These are phyloP conservation scores for Drosophila triauraria DNA, from an alignment of 1,140 invertebrate genomes.

Conservation along the genomic window DNA sequence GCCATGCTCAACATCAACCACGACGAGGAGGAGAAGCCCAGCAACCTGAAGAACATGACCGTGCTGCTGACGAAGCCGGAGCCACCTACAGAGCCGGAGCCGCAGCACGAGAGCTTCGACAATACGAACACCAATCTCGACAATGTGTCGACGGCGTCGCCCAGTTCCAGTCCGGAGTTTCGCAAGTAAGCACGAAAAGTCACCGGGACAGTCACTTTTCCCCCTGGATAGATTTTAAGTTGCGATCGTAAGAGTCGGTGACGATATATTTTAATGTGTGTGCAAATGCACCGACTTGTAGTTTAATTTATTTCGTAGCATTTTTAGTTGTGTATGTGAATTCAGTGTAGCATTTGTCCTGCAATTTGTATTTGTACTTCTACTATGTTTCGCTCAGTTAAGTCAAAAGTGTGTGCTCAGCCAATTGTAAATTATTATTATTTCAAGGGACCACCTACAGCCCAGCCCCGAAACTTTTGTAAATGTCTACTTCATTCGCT, in stretches of 20 bases:
- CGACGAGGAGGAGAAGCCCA: conserved; percentile 82
- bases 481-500: conserved; percentile 51
- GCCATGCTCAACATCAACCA: conserved; percentile 78
- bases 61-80: conserved; percentile 64
- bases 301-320: conserved; percentile 41
- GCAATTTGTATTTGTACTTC: conserved; percentile 20
- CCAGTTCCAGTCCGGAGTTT: conserved; percentile 77
- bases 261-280: conserved; percentile 34
- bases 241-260: background rate
- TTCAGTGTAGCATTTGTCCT: conserved; percentile 29
- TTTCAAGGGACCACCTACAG: conserved; percentile 28
- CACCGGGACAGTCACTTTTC: conserved; percentile 13
- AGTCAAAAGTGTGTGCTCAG: conserved; percentile 48
- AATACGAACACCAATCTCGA: conserved; percentile 76
- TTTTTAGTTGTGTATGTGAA: conserved; percentile 44
- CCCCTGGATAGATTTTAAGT: conserved; percentile 31
- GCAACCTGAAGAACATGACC: conserved; percentile 79
- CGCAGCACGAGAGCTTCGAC: conserved; percentile 75
- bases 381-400: conserved; percentile 34
- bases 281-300: conserved; percentile 17
- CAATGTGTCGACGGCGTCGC: conserved; percentile 69
- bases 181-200: conserved; percentile 45
- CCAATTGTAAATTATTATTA: conserved; percentile 53
- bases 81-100: conserved; percentile 54
- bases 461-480: conserved; percentile 50